Conservation (phyloP, 2,113 vertebrate species). For the Spea multiplicata region DNA sequence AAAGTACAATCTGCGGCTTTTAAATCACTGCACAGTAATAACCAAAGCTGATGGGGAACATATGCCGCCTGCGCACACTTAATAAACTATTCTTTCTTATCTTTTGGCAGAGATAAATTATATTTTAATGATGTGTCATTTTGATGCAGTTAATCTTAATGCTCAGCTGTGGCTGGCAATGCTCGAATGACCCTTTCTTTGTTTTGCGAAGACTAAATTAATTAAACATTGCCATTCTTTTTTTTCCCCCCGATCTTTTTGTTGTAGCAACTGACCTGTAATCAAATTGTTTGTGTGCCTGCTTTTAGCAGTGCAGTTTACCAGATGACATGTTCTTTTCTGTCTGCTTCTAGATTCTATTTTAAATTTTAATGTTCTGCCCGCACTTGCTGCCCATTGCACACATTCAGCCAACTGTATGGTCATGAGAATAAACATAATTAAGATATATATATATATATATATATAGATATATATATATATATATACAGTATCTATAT, state of each 20-base stretch:
- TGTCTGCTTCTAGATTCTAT: constrained; percentile 18
- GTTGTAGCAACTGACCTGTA: constrained; percentile 46
- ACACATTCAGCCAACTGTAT: neutral
- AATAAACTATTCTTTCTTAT: constrained; percentile 22
- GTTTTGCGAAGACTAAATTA: constrained; percentile 42
- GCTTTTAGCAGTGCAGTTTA: constrained; percentile 38
- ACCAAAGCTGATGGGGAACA: constrained; percentile 16
- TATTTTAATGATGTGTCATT: constrained; percentile 35
- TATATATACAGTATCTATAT: too few species aligned
- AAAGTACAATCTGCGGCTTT: neutral
- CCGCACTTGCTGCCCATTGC: neutral
- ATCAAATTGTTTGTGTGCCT: constrained; percentile 45
- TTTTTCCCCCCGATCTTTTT: constrained; percentile 35
- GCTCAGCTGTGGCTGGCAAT: neutral
- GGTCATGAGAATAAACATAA: too few species aligned
- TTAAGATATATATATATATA: too few species aligned
- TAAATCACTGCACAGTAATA: neutral
- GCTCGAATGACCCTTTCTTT: constrained; percentile 9
- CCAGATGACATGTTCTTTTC: constrained; percentile 31
- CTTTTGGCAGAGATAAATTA: constrained; percentile 19
- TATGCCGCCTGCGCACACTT: constrained; percentile 26
- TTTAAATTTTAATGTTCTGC: constrained; percentile 38
- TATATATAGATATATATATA: too few species aligned
- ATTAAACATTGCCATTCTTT: constrained; percentile 48
- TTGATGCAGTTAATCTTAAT: constrained; percentile 2